Evolutionary conservation across 1,140 invertebrate genomes (phyloP), one percentile per base, ranked within the genome.

Genomic region (Bombus consobrinus): DNA sequence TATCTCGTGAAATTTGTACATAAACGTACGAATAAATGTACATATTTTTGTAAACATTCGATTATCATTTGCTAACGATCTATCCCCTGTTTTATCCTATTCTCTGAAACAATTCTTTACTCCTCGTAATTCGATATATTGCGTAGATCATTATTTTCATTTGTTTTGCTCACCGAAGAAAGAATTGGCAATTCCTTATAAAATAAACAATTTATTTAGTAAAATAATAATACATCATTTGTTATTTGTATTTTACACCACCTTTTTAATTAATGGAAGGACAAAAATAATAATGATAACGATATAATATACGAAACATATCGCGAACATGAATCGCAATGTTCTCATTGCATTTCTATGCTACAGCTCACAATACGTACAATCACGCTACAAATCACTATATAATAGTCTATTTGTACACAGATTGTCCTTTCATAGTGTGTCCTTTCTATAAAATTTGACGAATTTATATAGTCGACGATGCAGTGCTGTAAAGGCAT

Each of bases 201-300:
- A 90, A 91, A 91, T 91, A 91, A 91, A 91, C 57, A 84, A 89
- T 91, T 91, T 91, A 90, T 89, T 90, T 91, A 91, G 47, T 91
- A 91, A 91, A 91, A 91, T 91, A 90, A 91, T 89, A 91, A 89
- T 90, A 90, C 87, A 87, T 88, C 62, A 87, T 90, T 82, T 89
- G 81, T 90, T 68, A 87, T 87, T 69, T 75, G 76, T 78, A 89
- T 66, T 82, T 86, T 88, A 85, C 71, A 78, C 82, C 79, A 89
- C 32, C 43, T 87, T 88, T 76, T 81, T 72, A 73, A 90, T 84
- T 81, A 85, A 43, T 91, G 89, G 81, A 86, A 86, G 87, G 87
- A 82, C 83, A 66, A 90, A 90, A 85, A 87, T 78, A 69, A 78
- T 53, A 75, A 47, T 81, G 69, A 76, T 89, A 81, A 85, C 78